phyloP scores from a whole-genome alignment of 2,888 invertebrate genomes.

The Parnassius mnemosyne region DNA sequence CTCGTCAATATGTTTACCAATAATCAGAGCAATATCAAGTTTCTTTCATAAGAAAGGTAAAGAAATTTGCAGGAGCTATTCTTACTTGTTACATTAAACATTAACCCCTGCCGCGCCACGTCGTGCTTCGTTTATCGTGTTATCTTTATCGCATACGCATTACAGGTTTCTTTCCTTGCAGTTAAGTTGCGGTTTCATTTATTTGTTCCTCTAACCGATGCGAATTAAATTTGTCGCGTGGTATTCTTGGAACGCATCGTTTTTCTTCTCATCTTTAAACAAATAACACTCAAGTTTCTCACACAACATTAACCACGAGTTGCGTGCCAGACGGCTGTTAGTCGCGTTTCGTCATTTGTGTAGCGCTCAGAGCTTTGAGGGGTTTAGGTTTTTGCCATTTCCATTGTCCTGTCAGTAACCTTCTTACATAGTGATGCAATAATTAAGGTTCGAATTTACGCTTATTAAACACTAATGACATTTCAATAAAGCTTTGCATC shows the following conservation, averaged over 20 bases:
- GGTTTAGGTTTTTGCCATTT: conserved; percentile 4
- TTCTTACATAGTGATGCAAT: conserved; percentile 3
- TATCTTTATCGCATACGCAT: conserved; percentile 56
- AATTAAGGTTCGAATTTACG: background rate
- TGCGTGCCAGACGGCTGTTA: conserved; percentile 7
- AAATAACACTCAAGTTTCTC: conserved; percentile 12
- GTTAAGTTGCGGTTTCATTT: conserved; percentile 7
- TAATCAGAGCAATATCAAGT: background rate
- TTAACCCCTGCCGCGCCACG: conserved; percentile 64
- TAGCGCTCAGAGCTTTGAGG: conserved; percentile 6
- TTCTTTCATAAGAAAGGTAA: background rate
- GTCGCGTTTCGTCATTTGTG: conserved; percentile 2
- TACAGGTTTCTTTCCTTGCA: background rate
- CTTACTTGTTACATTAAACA: conserved; percentile 62
- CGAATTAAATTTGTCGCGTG: conserved; percentile 16
- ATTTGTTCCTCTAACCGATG: background rate
- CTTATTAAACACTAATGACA: background rate
- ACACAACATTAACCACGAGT: conserved; percentile 13
- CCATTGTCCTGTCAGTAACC: conserved; percentile 10
- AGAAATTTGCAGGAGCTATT: conserved; percentile 30
- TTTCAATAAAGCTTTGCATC: background rate
- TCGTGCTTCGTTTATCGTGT: conserved; percentile 66
- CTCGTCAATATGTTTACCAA: background rate
- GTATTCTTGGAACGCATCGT: conserved; percentile 5
- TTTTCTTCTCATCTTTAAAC: conserved; percentile 2